Base-by-base conservation (phyloP, 1,140 invertebrate genomes). In the Drosophila ambigua region DNA sequence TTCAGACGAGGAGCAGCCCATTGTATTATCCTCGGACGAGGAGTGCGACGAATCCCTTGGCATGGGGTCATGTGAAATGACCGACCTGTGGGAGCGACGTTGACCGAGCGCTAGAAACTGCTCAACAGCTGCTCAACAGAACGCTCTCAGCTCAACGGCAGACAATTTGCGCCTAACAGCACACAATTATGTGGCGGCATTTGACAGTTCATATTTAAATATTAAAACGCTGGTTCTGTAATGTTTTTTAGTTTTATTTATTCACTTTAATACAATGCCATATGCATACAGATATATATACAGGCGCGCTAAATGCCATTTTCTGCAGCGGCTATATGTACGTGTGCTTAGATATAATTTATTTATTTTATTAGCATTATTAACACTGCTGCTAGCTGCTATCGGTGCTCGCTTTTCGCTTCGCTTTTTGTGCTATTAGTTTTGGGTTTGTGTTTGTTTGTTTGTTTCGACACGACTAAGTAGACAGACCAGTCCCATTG, bases 401-500 rank as follows among this genome's bases (percentile, higher is more conserved):
- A 16, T 11, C 11, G 59, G 49, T 78, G 65, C 51, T 71, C 48
- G 72, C 67, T 53, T 26, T 60, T 39, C 11, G 35, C 23, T 24
- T 78, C 54, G 65, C 53, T 64, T 16, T 60, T 79, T 73, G 62
- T 65, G 71, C 64, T 59, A 66, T 66, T 66, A 66, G 64, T 61
- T 62, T 74, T 63, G 52, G 48, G 49, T 61, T 77, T 62, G 58
- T 52, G 43, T 20, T 41, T 64, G 7, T 53, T 53, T 77, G 9
- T 50, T 57, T 68, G 43, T 51, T 78, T 79, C 77, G 78, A 85
- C 77, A 85, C 83, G 83, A 87, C 83, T 87, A 87, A 77, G 76
- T 88, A 87, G 83, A 39, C 35, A 39, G 35, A 87, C 83, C 83
- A 87, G 83, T 83, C 83, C 83, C 83, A 88, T 88, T 88, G 83